Evolutionary conservation across 2,113 vertebrate genomes (phyloP).

Genomic region (Nestor notabilis): DNA sequence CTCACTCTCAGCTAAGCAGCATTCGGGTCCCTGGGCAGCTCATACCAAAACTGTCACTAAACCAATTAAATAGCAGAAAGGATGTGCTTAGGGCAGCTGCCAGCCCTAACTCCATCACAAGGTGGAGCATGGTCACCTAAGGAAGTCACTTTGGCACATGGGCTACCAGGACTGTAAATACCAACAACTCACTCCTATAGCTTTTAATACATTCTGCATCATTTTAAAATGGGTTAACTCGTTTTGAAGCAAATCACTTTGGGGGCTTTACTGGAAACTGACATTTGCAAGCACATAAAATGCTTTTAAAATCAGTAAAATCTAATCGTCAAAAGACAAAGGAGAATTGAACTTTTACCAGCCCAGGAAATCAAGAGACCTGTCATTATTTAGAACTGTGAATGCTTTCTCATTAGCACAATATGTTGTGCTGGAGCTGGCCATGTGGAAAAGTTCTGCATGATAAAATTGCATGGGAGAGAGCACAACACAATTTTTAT

Average conservation of each 20-base stretch:
- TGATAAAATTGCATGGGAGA: background rate
- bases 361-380: background rate
- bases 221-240: background rate
- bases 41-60: background rate
- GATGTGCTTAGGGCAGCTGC: background rate
- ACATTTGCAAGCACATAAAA: background rate
- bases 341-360: background rate
- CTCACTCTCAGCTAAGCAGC: background rate
- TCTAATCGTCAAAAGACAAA: background rate
- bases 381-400: slow-evolving; percentile 13
- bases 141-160: rapidly evolving
- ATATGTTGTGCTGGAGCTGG: background rate
- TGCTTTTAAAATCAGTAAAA: background rate
- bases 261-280: background rate
- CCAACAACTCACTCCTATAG: background rate
- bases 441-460: background rate
- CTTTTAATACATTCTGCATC: background rate
- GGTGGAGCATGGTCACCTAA: background rate
- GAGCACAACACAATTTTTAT: background rate
- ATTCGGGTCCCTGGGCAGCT: background rate
- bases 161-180: background rate
- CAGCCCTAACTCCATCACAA: background rate
- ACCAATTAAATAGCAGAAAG: background rate
- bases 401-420: slow-evolving; percentile 19
- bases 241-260: background rate